These are phyloP conservation scores for Sula dactylatra DNA, from an alignment of 2,113 vertebrate genomes.

Conservation along the genomic window DNA sequence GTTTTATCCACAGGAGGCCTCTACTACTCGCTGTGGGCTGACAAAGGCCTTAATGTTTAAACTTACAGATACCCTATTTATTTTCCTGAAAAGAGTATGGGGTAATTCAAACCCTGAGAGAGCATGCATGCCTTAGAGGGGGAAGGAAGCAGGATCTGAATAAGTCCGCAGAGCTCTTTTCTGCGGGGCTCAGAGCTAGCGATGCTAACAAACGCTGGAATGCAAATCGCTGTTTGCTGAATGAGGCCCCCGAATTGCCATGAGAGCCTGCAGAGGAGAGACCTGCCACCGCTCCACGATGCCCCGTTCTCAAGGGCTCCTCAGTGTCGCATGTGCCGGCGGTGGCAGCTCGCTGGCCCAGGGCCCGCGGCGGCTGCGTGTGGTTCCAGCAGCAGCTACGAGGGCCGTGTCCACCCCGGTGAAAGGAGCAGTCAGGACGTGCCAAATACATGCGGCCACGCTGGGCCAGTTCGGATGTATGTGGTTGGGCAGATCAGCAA, in stretches of 20 bases:
- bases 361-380: not conserved
- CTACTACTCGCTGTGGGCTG: not conserved
- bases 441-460: not conserved
- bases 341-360: not conserved
- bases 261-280: accelerated
- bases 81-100: not conserved
- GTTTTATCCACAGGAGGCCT: slow-evolving; percentile 10
- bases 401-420: accelerated
- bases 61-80: slow-evolving; percentile 11
- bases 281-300: accelerated
- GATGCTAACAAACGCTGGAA: accelerated
- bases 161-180: not conserved
- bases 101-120: not conserved
- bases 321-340: accelerated
- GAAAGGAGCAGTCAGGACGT: not conserved
- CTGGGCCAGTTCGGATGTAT: not conserved
- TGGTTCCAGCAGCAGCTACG: not conserved
- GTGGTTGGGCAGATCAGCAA: not conserved
- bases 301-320: not conserved
- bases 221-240: accelerated
- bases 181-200: not conserved
- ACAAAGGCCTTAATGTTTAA: slow-evolving; percentile 45
- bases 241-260: accelerated
- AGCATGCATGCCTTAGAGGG: not conserved
- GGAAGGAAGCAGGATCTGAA: not conserved